Evolutionary conservation across 1,140 invertebrate genomes (phyloP).

Genomic region (Paracyclopina nana): DNA sequence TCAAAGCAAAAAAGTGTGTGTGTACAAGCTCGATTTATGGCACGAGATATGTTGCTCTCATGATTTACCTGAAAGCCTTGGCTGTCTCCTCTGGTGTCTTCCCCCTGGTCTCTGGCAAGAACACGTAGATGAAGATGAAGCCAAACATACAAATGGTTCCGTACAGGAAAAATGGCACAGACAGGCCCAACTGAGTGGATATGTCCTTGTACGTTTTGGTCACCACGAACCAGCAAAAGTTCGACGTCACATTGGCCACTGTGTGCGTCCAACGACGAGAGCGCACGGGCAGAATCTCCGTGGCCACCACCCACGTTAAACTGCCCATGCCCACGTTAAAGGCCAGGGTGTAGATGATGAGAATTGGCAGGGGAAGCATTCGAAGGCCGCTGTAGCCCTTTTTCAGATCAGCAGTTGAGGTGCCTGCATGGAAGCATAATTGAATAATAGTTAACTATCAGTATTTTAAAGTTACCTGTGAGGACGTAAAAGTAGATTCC

Average conservation of each 20-base stretch:
- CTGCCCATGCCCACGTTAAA: conserved; percentile 11
- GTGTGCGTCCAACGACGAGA: conserved; percentile 7
- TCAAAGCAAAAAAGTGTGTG: too few species aligned
- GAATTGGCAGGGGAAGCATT: conserved; percentile 1
- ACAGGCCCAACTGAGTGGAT: not conserved
- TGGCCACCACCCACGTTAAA: conserved; percentile 8
- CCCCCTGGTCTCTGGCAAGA: conserved; percentile 8
- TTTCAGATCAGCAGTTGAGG: not conserved
- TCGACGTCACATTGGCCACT: conserved; percentile 5
- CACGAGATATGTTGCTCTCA: too few species aligned
- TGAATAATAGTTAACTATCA: too few species aligned
- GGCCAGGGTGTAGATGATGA: conserved; percentile 6
- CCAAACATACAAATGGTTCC: conserved; percentile 10
- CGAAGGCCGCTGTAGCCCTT: not conserved
- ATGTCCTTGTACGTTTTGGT: conserved; percentile 11
- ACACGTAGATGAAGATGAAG: conserved; percentile 9
- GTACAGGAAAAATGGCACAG: conserved; percentile 12
- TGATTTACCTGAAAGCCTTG: too few species aligned
- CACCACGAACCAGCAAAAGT: conserved; percentile 13
- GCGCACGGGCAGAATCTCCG: conserved; percentile 6
- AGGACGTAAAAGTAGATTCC: conserved; percentile 8
- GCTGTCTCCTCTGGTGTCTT: conserved; percentile 8
- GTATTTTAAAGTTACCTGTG: not conserved
- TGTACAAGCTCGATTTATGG: too few species aligned
- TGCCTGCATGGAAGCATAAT: too few species aligned